A percentile compares a stretch with the other conserved stretches of the same genome.
These are phyloP conservation scores for Pseudococcus viburni DNA, from an alignment of 2,888 invertebrate species.

Conservation along the genomic window DNA sequence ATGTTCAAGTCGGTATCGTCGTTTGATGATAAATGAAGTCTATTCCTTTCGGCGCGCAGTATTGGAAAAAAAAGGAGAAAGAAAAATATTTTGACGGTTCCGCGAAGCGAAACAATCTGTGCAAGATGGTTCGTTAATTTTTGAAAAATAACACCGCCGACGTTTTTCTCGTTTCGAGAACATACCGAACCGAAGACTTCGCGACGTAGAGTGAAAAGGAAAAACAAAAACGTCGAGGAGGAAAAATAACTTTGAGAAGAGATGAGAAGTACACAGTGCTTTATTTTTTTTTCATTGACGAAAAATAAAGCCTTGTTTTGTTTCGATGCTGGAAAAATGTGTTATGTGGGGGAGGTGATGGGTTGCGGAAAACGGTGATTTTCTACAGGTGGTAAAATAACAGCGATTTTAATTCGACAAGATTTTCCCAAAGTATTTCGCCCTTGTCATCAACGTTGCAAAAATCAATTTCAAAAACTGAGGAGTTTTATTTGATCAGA, in stretches of 20 bases:
- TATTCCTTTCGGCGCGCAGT: not conserved
- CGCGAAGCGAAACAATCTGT: slow-evolving; percentile 33
- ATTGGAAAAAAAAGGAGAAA: not conserved
- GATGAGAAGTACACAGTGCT: not conserved
- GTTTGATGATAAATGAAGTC: slow-evolving; percentile 23
- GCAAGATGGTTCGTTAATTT: slow-evolving; percentile 51
- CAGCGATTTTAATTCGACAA: too few relatives aligned
- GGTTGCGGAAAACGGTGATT: too few relatives aligned
- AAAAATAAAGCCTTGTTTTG: not conserved
- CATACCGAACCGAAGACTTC: not conserved
- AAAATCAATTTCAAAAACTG: too few relatives aligned
- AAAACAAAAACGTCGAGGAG: not conserved
- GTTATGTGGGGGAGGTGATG: too few relatives aligned
- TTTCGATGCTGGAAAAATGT: too few relatives aligned
- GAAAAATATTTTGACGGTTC: slow-evolving; percentile 43
- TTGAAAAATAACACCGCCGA: slow-evolving; percentile 41
- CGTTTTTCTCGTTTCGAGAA: slow-evolving; percentile 21
- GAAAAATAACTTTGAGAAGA: not conserved
- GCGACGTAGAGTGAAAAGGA: not conserved
- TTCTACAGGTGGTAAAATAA: too few relatives aligned
- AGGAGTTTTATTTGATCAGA: too few relatives aligned
- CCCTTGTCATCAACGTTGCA: too few relatives aligned
- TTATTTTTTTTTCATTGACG: not conserved
- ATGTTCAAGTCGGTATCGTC: not conserved
- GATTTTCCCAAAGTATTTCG: too few relatives aligned